Evolutionary conservation across 2,113 vertebrate species (phyloP).

Genomic region (Dendropsophus ebraccatus): DNA sequence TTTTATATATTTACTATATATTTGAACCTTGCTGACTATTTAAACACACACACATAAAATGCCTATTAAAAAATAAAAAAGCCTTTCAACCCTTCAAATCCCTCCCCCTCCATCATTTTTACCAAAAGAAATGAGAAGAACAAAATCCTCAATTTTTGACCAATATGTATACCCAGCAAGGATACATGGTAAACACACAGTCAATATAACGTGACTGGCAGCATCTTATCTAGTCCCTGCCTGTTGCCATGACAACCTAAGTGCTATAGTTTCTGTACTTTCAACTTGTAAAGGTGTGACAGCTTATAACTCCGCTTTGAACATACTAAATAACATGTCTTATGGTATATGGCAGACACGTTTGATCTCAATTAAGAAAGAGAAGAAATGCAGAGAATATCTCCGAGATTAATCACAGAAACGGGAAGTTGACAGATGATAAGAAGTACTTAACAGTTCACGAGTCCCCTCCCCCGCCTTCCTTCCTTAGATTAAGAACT

Average conservation of each 20-base stretch:
- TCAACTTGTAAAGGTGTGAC: constrained; percentile 36
- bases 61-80: too few species aligned
- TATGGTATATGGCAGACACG: not conserved
- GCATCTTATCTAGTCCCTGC: not conserved
- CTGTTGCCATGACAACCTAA: constrained; percentile 41
- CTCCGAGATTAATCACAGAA: not conserved
- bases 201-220: not conserved
- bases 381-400: not conserved
- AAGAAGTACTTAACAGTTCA: not conserved
- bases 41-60: too few species aligned
- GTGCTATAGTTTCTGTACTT: constrained; percentile 32
- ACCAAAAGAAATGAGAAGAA: not conserved
- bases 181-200: not conserved
- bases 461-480: not conserved
- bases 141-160: not conserved
- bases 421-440: not conserved
- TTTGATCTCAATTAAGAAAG: constrained; percentile 14
- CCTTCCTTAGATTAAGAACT: not conserved
- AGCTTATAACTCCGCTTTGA: constrained; percentile 31
- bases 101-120: too few species aligned
- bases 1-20: too few species aligned
- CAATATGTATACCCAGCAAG: not conserved
- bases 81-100: not conserved
- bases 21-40: too few species aligned
- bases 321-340: constrained; percentile 33